Conservation (phyloP, 2,888 invertebrate species). For the Coelinius sp. region DNA sequence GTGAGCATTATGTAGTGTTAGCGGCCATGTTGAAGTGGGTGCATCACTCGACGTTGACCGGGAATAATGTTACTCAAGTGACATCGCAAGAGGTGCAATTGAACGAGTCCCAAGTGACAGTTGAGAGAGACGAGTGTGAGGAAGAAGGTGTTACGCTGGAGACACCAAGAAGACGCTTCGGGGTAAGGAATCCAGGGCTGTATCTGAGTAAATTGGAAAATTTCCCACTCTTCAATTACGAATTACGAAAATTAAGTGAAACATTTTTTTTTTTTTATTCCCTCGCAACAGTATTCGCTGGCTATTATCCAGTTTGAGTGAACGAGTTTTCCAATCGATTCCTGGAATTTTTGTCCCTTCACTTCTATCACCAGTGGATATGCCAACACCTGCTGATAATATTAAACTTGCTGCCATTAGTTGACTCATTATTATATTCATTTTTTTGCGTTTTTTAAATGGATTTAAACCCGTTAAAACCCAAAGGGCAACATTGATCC, state of each 20-base stretch:
- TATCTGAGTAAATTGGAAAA: not conserved
- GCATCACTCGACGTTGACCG: constrained; percentile 61
- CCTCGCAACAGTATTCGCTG: not conserved
- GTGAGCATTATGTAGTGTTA: constrained; percentile 47
- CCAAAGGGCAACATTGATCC: not conserved
- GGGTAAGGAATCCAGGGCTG: constrained; percentile 53
- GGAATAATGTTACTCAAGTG: constrained; percentile 51
- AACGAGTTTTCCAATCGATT: constrained; percentile 16
- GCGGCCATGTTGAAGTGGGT: constrained; percentile 67
- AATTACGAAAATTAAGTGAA: not conserved
- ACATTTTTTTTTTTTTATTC: not conserved
- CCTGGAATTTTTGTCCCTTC: constrained; percentile 20
- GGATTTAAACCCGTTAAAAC: not conserved
- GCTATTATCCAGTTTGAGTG: not conserved
- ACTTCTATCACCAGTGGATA: constrained; percentile 8
- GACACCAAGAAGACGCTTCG: constrained; percentile 52
- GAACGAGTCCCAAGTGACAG: constrained; percentile 7
- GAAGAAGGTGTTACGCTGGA: constrained; percentile 52
- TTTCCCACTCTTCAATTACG: not conserved
- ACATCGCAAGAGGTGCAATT: constrained; percentile 29
- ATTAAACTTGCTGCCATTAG: not conserved
- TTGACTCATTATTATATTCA: not conserved
- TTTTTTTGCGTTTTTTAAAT: not conserved
- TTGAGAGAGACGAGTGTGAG: constrained; percentile 13
- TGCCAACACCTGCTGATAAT: constrained; percentile 11